Conservation (phyloP, 2,888 invertebrate species). For the Strigamia transsilvanica region DNA sequence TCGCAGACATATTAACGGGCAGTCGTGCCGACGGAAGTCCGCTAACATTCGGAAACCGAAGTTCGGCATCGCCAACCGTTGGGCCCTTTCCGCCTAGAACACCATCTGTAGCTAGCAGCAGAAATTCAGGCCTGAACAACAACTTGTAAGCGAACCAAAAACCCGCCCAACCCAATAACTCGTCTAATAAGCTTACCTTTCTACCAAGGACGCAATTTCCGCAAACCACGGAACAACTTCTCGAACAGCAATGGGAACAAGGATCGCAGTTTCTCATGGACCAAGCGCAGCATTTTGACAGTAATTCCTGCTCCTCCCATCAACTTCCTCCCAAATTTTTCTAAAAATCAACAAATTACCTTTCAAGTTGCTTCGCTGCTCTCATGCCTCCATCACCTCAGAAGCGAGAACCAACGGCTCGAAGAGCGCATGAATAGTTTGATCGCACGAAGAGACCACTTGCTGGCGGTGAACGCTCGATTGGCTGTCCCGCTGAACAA, state of each 20-base stretch:
- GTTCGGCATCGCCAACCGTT: background rate
- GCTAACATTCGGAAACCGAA: background rate
- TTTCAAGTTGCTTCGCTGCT: conserved; percentile 87
- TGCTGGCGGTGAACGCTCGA: conserved; percentile 92
- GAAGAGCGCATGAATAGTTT: conserved; percentile 90
- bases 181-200: background rate
- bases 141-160: background rate
- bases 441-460: conserved; percentile 87
- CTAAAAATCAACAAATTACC: background rate
- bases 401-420: conserved; percentile 89
- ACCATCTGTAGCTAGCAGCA: background rate
- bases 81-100: conserved; percentile 14
- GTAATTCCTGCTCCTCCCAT: no score
- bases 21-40: no score
- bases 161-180: no score
- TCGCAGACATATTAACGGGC: no score
- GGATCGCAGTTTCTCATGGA: conserved; percentile 99
- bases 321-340: no score
- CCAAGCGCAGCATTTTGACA: conserved; percentile 96
- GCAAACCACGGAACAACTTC: conserved; percentile 88
- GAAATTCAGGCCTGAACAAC: conserved; percentile 20
- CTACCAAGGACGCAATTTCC: conserved; percentile 65
- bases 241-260: conserved; percentile 98
- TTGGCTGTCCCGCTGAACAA: conserved; percentile 83
- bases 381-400: conserved; percentile 91